Base-by-base conservation (phyloP, 2,797 vertebrate genomes). In the Zenarchopterus dispar region DNA sequence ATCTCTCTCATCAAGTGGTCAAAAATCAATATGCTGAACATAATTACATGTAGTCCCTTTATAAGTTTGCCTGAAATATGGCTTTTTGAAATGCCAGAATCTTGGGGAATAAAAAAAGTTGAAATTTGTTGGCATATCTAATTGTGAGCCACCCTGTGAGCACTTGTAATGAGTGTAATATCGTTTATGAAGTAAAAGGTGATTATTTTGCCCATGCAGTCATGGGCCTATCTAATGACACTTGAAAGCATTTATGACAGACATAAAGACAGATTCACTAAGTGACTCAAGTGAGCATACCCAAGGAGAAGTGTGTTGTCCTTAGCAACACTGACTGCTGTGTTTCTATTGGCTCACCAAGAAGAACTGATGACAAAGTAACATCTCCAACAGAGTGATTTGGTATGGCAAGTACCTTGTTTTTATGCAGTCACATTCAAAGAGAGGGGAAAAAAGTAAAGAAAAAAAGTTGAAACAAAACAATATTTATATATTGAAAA, bases 301-400 rank as follows among this genome's bases (percentile, higher is more conserved):
- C 56, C 44, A 45, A 70, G 24, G 54, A 73, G 62, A 48, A 48
- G 70, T 62, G 41, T 62, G 86, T 88, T 87, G 83, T 86, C 80
- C 63, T 10, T 53, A 87, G 87, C 82, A 82, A 84, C 82, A 60
- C 46, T 43, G 62, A 78, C 71, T 76, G 74, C 73, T 67, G 68
- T 70, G 68, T 59, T 64, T 66, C 67, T 81, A 56, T 72, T 73
- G 13, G 26, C 73, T 78, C 72, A 73, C 64, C 72, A 72, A 85
- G 61, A 67, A 46, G 64, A 62, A 69, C 84, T 75, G 82, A 73
- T 81, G 80, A 86, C 78, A 88, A 86, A 85, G 77, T 84, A 84
- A 81, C 76, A 75, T 82, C 77, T 84, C 81, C 75, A 62, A 22
- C 55, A 75, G 71, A 24, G 36, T 70, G 69, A 58, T 75, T 65